Evolutionary conservation across 2,797 vertebrate genomes (phyloP).

Genomic region (Vultur gryphus): DNA sequence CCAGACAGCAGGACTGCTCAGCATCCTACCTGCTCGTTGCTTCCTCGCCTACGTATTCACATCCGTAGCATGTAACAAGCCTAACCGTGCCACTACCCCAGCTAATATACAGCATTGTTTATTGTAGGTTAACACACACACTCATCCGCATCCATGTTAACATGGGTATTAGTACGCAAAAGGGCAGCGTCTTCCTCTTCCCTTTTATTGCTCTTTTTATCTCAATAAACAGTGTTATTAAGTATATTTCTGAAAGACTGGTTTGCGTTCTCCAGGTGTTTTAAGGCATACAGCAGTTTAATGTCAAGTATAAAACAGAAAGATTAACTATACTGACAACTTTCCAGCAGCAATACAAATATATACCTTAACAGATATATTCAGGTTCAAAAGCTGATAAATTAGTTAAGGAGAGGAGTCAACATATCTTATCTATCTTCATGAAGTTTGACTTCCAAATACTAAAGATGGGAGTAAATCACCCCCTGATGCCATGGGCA

Average conservation of each 20-base stretch:
- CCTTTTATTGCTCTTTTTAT: background rate
- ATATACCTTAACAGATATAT: background rate
- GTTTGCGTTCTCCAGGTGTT: background rate
- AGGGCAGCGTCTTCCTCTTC: background rate
- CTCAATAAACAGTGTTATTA: background rate
- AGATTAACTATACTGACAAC: background rate
- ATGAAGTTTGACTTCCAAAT: constrained; percentile 32
- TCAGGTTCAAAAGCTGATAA: constrained; percentile 5
- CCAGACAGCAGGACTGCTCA: background rate
- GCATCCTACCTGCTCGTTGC: background rate
- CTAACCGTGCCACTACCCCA: accelerated
- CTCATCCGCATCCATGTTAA: background rate
- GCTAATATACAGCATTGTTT: accelerated
- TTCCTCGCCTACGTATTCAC: accelerated
- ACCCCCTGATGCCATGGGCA: background rate
- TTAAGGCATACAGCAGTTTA: background rate
- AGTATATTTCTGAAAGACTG: background rate
- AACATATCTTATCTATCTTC: constrained; percentile 3
- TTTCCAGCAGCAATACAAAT: background rate
- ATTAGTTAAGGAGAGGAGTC: constrained; percentile 20
- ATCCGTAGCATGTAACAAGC: accelerated
- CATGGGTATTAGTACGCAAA: background rate
- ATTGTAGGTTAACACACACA: background rate
- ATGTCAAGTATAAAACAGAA: background rate
- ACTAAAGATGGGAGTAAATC: constrained; percentile 24